Evolutionary conservation across 2,113 vertebrate genomes (phyloP).

Genomic region (Dolichallabes microphthalmus): DNA sequence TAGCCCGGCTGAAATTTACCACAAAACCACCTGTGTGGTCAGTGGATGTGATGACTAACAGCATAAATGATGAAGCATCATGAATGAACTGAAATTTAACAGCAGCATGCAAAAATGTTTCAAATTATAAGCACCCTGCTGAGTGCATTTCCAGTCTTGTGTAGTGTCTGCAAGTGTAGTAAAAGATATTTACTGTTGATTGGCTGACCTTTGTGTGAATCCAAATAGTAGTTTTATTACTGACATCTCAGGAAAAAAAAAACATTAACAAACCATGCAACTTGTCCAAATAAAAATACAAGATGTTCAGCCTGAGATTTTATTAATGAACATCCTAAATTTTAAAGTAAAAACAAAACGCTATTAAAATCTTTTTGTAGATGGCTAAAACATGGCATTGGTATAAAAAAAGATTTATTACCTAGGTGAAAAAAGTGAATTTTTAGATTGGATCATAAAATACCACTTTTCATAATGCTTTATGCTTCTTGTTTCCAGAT

Average conservation of each 20-base stretch:
- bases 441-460: too few relatives aligned
- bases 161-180: background rate
- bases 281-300: background rate
- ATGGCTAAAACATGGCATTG: too few relatives aligned
- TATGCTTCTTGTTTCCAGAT: too few relatives aligned
- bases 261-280: background rate
- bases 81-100: background rate
- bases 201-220: background rate
- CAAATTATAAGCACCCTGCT: background rate
- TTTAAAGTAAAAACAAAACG: background rate
- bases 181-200: background rate
- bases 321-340: background rate
- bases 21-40: background rate
- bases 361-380: too few relatives aligned
- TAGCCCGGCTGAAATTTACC: background rate
- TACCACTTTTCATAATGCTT: too few relatives aligned
- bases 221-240: background rate
- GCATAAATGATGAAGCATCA: background rate
- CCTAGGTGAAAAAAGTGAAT: too few relatives aligned
- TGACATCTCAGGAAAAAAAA: background rate
- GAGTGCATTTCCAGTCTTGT: background rate
- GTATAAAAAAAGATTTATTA: too few relatives aligned
- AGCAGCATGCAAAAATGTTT: background rate
- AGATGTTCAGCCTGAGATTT: background rate
- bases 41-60: background rate